Evolutionary conservation across 2,113 vertebrate species (phyloP).

Genomic region (Mastomys natalensis): DNA sequence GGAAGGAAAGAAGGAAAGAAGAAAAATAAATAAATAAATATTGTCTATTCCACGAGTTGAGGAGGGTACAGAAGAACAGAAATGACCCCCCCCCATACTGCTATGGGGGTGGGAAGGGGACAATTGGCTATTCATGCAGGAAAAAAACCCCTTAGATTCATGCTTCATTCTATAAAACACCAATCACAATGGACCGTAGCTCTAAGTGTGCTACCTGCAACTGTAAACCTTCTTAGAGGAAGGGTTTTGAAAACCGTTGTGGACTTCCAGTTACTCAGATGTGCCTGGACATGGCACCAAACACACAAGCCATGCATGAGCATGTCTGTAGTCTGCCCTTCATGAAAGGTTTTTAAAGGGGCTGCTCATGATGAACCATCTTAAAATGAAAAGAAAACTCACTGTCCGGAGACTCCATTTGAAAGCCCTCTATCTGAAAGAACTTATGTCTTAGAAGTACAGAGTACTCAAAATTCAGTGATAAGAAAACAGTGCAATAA

Average conservation of each 20-base stretch:
- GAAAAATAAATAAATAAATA: too few species aligned
- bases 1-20: neutral
- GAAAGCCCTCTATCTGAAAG: neutral
- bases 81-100: neutral
- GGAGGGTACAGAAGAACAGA: neutral
- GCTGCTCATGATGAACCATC: neutral
- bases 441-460: neutral
- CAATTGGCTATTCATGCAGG: neutral
- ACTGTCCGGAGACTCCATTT: neutral
- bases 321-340: neutral
- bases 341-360: neutral
- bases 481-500: neutral
- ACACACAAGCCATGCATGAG: neutral
- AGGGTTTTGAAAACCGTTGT: neutral
- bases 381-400: neutral
- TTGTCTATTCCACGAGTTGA: neutral
- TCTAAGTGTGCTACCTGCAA: neutral
- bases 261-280: neutral
- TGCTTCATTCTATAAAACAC: conserved; percentile 1
- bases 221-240: neutral
- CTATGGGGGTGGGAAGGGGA: neutral
- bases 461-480: neutral
- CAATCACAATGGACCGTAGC: neutral
- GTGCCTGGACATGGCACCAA: neutral
- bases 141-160: neutral